Evolutionary conservation across 2,888 invertebrate species (phyloP).

Genomic region (Vesta saturnalis): DNA sequence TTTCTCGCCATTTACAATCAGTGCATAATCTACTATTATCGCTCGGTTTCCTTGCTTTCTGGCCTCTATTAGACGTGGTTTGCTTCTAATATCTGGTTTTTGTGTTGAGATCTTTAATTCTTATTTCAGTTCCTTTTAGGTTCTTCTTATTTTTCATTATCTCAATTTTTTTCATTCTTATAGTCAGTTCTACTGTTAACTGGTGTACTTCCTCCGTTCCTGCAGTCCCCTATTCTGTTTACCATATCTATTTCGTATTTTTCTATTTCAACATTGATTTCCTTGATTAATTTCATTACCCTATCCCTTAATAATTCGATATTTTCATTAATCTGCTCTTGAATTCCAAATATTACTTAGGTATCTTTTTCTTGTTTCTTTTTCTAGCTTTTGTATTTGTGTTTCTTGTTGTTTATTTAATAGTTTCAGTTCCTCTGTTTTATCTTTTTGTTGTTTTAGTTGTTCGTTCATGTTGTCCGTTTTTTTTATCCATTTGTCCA

Average conservation of each 20-base stretch:
- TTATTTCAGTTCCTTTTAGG: neutral
- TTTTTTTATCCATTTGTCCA: neutral
- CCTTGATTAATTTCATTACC: neutral
- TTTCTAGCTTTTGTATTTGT: neutral
- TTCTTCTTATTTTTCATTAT: no score
- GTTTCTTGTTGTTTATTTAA: neutral
- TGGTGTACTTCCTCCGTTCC: neutral
- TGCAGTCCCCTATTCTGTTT: neutral
- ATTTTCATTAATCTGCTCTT: neutral
- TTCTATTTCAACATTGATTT: no score
- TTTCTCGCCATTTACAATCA: no score
- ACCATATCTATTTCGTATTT: neutral
- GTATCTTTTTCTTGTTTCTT: neutral
- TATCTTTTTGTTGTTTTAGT: neutral
- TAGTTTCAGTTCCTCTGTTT: neutral
- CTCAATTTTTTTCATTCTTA: neutral
- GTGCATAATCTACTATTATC: no score
- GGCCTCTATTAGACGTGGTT: neutral
- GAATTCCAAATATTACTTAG: neutral
- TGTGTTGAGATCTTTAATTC: neutral
- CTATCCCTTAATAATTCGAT: neutral
- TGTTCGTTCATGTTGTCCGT: neutral
- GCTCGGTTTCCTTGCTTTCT: no score
- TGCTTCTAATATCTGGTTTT: neutral
- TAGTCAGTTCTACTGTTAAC: neutral